phyloP scores from a whole-genome alignment of 2,797 vertebrate genomes.

The Halcyon badia region DNA sequence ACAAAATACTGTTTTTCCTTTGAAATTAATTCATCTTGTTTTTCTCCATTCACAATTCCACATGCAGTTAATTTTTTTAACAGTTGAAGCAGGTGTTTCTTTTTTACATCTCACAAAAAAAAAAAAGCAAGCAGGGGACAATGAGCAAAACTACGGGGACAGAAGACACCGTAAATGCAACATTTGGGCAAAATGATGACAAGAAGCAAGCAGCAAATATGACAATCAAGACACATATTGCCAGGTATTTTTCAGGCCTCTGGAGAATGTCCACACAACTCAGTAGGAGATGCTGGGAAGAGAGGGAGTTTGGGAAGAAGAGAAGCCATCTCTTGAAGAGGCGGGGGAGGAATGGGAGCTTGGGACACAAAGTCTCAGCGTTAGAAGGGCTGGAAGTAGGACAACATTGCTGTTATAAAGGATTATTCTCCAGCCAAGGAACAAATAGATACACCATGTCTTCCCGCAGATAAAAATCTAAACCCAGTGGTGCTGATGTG shows the following conservation, averaged over 20 bases:
- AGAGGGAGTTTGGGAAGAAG: not conserved
- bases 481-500: not conserved
- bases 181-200: not conserved
- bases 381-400: not conserved
- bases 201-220: not conserved
- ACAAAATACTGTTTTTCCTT: not conserved
- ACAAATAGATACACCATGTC: not conserved
- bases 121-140: not conserved
- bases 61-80: not conserved
- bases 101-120: not conserved
- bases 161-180: accelerated
- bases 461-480: not conserved
- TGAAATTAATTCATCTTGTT: not conserved
- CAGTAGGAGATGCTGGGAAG: not conserved
- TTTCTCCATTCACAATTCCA: not conserved
- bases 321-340: not conserved
- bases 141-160: not conserved
- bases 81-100: not conserved
- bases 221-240: not conserved
- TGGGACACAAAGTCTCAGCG: not conserved
- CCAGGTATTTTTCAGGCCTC: not conserved
- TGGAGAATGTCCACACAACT: not conserved
- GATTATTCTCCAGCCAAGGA: not conserved
- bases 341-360: not conserved
- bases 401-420: not conserved